A percentile compares a stretch with the other conserved stretches of the same genome.
Conservation (phyloP, 2,888 invertebrate species). For the Drosophila sordidapex region DNA sequence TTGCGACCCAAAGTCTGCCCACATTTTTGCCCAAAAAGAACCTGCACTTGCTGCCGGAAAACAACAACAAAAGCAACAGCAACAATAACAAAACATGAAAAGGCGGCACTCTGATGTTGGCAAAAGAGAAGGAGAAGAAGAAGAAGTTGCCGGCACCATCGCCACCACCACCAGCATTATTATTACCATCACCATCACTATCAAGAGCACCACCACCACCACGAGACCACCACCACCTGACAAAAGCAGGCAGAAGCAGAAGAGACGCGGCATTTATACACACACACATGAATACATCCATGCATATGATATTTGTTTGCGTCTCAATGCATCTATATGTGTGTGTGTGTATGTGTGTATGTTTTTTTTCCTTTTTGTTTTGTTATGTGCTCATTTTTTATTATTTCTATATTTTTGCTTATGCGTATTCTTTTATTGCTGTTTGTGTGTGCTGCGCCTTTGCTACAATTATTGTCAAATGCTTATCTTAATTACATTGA, state of each 20-base stretch:
- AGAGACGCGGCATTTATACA: constrained; percentile 37
- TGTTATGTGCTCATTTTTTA: constrained; percentile 13
- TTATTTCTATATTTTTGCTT: constrained; percentile 6
- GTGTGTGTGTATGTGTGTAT: constrained; percentile 5
- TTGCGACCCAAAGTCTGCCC: constrained; percentile 17
- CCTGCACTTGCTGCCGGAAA: constrained; percentile 68
- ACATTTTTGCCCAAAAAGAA: constrained; percentile 48
- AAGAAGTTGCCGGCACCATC: constrained; percentile 43
- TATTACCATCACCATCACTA: constrained; percentile 2
- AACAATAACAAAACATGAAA: constrained; percentile 61
- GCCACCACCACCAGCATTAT: constrained; percentile 19
- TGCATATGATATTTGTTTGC: constrained; percentile 9
- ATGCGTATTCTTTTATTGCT: constrained; percentile 1
- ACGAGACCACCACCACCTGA: constrained; percentile 35
- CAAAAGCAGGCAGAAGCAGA: constrained; percentile 31
- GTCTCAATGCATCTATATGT: constrained; percentile 18
- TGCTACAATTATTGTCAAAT: neutral
- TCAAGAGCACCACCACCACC: constrained; percentile 24
- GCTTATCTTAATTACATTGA: neutral
- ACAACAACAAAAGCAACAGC: constrained; percentile 61
- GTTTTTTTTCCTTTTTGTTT: constrained; percentile 7
- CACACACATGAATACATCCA: constrained; percentile 6
- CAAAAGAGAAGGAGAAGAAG: constrained; percentile 48
- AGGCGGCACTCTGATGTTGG: constrained; percentile 44
- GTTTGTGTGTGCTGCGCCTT: neutral